phyloP scores from a whole-genome alignment of 2,888 invertebrate genomes.

The Merodon equestris region DNA sequence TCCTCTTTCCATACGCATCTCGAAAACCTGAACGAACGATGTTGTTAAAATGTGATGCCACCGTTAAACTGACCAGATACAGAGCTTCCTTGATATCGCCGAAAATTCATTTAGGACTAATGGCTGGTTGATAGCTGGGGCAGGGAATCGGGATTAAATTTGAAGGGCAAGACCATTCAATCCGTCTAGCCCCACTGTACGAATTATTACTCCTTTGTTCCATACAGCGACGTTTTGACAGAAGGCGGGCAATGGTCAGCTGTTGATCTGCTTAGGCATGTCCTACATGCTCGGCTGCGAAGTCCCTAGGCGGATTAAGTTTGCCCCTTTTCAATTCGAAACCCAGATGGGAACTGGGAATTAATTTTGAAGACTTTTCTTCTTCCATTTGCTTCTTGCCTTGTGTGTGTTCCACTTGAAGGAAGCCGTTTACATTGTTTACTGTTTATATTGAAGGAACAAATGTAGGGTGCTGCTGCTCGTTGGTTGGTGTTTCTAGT shows the following conservation, averaged over 20 bases:
- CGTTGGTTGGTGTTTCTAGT: not conserved
- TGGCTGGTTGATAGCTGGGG: slow-evolving; percentile 25
- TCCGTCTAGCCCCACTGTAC: not conserved
- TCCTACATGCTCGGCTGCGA: not conserved
- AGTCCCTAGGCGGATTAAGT: slow-evolving; percentile 38
- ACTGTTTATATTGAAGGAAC: not conserved
- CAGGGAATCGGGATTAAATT: slow-evolving; percentile 30
- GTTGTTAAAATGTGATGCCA: slow-evolving; percentile 1
- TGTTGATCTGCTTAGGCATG: slow-evolving; percentile 46
- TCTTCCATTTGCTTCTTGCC: not conserved
- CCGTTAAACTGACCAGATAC: slow-evolving; percentile 28
- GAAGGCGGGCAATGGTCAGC: slow-evolving; percentile 25
- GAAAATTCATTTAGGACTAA: slow-evolving; percentile 4
- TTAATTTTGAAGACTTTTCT: slow-evolving; percentile 31
- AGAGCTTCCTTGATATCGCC: not conserved
- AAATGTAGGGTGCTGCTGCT: slow-evolving; percentile 6
- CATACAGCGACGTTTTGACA: slow-evolving; percentile 39
- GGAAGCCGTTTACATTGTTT: slow-evolving; percentile 33
- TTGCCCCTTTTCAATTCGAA: slow-evolving; percentile 31
- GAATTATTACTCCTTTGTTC: not conserved
- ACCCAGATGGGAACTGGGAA: slow-evolving; percentile 30
- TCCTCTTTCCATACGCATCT: slow-evolving; percentile 16
- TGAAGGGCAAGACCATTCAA: slow-evolving; percentile 10
- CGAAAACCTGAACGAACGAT: slow-evolving; percentile 43
- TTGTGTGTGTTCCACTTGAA: slow-evolving; percentile 6